Percentiles rank a stretch among this genome's conserved stretches.
Conservation (phyloP, 2,888 invertebrate species). For the Agriopis marginaria region DNA sequence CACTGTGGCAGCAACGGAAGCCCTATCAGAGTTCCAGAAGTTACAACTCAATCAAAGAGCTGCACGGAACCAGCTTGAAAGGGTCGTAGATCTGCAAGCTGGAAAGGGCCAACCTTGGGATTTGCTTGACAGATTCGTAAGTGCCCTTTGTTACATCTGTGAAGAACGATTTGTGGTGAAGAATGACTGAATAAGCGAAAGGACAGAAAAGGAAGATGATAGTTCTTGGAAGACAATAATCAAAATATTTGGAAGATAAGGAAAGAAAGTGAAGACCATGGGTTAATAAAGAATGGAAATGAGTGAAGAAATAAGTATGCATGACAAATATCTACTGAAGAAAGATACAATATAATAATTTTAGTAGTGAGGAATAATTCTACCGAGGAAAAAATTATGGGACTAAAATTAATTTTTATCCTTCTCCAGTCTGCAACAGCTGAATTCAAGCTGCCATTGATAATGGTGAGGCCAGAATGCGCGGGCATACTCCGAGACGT, state of each 20-base stretch:
- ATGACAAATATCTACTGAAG: neutral
- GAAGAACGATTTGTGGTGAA: neutral
- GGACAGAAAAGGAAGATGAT: neutral
- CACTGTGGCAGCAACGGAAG: slow-evolving; percentile 90
- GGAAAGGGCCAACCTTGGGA: slow-evolving; percentile 88
- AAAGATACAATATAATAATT: neutral
- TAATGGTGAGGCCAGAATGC: slow-evolving; percentile 89
- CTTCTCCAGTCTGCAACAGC: slow-evolving; percentile 87
- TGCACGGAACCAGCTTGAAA: slow-evolving; percentile 86
- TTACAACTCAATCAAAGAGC: slow-evolving; percentile 86
- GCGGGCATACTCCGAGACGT: slow-evolving; percentile 87
- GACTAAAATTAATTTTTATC: neutral
- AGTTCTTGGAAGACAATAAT: neutral
- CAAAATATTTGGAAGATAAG: slow-evolving; percentile 26
- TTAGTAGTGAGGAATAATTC: neutral
- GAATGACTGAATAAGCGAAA: slow-evolving; percentile 16
- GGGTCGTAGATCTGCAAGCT: slow-evolving; percentile 87
- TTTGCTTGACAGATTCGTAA: slow-evolving; percentile 87
- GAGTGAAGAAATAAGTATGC: slow-evolving; percentile 42
- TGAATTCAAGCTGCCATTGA: slow-evolving; percentile 89
- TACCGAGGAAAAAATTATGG: neutral
- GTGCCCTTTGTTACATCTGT: slow-evolving; percentile 44
- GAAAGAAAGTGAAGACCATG: slow-evolving; percentile 41
- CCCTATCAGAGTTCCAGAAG: slow-evolving; percentile 90
- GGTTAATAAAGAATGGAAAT: slow-evolving; percentile 36